Evolutionary conservation across 2,113 vertebrate genomes (phyloP), one percentile per base, ranked within the genome.

Genomic region (Ciconia maguari): DNA sequence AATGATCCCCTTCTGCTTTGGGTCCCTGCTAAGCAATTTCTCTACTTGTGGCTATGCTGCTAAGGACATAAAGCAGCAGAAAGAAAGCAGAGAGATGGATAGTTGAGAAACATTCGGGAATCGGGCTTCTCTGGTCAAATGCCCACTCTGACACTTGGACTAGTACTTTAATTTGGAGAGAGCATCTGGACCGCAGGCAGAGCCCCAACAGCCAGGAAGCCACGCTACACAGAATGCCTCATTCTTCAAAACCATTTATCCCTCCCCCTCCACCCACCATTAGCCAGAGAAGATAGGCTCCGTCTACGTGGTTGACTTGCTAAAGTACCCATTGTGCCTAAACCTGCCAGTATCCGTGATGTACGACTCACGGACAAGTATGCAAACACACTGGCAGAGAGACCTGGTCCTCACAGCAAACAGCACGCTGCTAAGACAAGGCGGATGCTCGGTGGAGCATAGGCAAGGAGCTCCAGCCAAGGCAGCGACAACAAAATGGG

Each of bases 71-170:
- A 89, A 85, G 34, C 25, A 74, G 51, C 16, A 70, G 21, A 25
- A 58, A 89, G 44, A 7, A 69, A 58, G 15, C 5, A 55, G 34
- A 52, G 29, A 62, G 9, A 25, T 1, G 2, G 0, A 7, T 4
- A 24, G 18, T 0, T 42, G 24, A 66, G 36, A 51, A 82, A 1
- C n/a, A 36, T 5, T 10, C 2, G 0, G 25, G 24, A 68, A 9
- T 4, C 0, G 0, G 10, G 11, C 2, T 72, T 51, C 27, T 60
- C 42, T 10, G 13, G 14, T 32, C 77, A 82, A 62, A 71, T 0
- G 0, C 5, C 26, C 10, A 11, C 19, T 8, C 70, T 61, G 25
- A 44, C n/a, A 12, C 34, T 41, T 34, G 30, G 27, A 34, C 18
- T n/a, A 7, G 6, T 42, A 30, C 13, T 46, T 81, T 42, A n/a